Base-by-base conservation (phyloP, 2,113 vertebrate genomes). In the Caracal caracal region DNA sequence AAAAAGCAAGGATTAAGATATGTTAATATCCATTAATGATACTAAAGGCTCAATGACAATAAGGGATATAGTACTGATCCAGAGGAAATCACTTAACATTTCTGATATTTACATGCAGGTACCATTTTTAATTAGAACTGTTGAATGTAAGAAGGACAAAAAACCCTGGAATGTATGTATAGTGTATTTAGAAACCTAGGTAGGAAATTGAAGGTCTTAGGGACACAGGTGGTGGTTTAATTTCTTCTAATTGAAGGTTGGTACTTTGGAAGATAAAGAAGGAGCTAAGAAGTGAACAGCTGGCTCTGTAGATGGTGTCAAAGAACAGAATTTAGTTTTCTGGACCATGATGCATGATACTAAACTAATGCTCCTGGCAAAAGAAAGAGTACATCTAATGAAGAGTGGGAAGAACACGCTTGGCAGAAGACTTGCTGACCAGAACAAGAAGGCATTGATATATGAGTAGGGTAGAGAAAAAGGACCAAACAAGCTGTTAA, bases 381-480 rank as follows among this genome's bases (percentile, higher is more conserved):
- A 97, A 88, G 95, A 81, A 71, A 87, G 37, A 88, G 89, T 65
- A 73, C 92, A 94, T 92, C 95, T 97, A 96, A 95, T 95, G 92
- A 97, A 94, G 75, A 97, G 83, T 90, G 76, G 94, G 92, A 90
- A 97, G 95, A 97, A 95, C 9, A 56, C 20, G 40, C 95, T 97
- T 98, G 98, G 97, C 97, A 97, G 80, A 82, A 93, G 96, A 93
- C 93, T 79, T 98, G 98, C 97, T 98, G 98, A 98, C 97, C 59
- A 0, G 84, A 95, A 96, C 51, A 92, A 90, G 97, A 97, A 96
- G 92, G 59, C 95, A 97, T 84, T 98, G 97, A 98, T 97, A 49
- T 88, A 97, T 95, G 96, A 97, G 75, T n/a, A 24, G 56, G 40
- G 76, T 33, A 56, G 76, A 88, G 66, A 37, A 81, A 94, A 94